Evolutionary conservation across 2,113 vertebrate genomes (phyloP).

Genomic region (Ochotona princeps): DNA sequence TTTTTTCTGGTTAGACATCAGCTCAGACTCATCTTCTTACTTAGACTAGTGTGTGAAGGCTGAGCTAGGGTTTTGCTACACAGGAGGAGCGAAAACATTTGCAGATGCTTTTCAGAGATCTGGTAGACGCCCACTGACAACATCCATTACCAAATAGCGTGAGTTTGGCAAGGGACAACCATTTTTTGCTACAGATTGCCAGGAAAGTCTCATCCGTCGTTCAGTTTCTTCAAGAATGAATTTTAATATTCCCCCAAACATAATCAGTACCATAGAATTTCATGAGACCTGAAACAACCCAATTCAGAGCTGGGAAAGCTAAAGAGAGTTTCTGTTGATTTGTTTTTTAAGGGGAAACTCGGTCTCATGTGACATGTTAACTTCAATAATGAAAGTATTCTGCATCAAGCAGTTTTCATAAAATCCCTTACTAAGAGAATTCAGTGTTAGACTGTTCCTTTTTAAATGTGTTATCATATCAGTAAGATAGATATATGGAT

Average conservation of each 20-base stretch:
- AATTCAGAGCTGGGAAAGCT: constrained; percentile 37
- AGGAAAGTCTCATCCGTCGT: background rate
- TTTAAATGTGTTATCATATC: constrained; percentile 39
- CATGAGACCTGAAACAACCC: background rate
- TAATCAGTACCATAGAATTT: constrained; percentile 21
- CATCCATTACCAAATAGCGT: background rate
- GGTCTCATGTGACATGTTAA: constrained; percentile 2
- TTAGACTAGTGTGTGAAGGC: background rate
- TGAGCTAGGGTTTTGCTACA: background rate
- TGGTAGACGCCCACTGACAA: background rate
- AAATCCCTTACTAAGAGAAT: background rate
- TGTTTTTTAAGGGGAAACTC: constrained; percentile 23
- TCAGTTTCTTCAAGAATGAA: constrained; percentile 50
- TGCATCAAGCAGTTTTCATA: background rate
- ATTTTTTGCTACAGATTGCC: constrained; percentile 35
- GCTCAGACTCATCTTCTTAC: background rate
- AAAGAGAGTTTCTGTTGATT: background rate
- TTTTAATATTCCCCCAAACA: background rate
- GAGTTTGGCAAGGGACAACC: background rate
- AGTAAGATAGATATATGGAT: background rate
- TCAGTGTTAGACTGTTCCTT: background rate
- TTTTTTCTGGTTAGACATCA: background rate
- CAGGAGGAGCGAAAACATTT: background rate
- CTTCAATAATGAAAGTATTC: constrained; percentile 20
- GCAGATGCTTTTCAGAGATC: background rate